Evolutionary conservation across 2,797 vertebrate genomes (phyloP).

Genomic region (Acrossocheilus wenchowensis): DNA sequence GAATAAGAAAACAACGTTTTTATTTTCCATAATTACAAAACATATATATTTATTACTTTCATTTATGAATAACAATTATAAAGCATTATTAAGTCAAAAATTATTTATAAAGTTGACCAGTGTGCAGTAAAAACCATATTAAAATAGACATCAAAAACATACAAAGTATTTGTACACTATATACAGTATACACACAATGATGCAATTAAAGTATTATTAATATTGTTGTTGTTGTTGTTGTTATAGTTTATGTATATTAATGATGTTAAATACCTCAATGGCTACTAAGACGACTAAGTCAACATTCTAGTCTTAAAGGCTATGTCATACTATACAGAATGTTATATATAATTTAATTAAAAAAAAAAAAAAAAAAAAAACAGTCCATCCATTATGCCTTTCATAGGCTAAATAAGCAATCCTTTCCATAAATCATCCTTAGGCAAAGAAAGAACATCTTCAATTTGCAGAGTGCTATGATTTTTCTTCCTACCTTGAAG

Average conservation of each 20-base stretch:
- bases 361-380: background rate
- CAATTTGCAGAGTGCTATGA: constrained; percentile 21
- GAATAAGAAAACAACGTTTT: too few species aligned
- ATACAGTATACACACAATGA: too few species aligned
- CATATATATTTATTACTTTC: too few species aligned
- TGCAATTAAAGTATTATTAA: too few species aligned
- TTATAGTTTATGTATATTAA: background rate
- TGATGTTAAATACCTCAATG: background rate
- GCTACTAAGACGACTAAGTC: background rate
- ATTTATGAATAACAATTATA: too few species aligned
- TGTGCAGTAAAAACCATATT: background rate
- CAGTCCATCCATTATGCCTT: background rate
- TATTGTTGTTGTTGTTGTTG: background rate
- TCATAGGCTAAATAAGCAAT: constrained; percentile 18
- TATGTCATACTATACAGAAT: background rate
- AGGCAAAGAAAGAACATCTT: constrained; percentile 21
- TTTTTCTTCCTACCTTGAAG: constrained; percentile 13
- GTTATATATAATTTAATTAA: background rate
- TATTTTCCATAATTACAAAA: too few species aligned
- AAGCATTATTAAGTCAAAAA: too few species aligned
- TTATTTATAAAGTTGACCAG: background rate
- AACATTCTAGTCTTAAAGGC: background rate
- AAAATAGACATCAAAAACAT: background rate
- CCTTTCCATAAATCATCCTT: constrained; percentile 8
- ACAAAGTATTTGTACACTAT: too few species aligned